Conservation (phyloP, 1,140 invertebrate species). For the Charaxes varanes region DNA sequence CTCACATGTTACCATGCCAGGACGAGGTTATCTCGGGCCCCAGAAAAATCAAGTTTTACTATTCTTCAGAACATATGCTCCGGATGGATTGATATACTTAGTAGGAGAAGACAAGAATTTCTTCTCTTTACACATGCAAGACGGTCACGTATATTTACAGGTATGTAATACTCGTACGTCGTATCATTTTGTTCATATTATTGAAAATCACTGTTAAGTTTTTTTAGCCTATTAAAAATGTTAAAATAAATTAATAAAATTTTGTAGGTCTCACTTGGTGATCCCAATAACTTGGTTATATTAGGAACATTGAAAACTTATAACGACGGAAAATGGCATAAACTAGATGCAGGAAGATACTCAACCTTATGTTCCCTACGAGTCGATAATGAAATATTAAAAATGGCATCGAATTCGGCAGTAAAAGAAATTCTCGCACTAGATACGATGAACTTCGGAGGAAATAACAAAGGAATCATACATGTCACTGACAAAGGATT, state of each 20-base stretch:
- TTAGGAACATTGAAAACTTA: constrained; percentile 77
- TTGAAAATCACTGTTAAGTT: not conserved
- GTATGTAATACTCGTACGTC: constrained; percentile 43
- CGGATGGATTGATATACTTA: constrained; percentile 91
- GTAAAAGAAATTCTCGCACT: constrained; percentile 70
- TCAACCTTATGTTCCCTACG: constrained; percentile 79
- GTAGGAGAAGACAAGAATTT: constrained; percentile 85
- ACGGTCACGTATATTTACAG: constrained; percentile 84
- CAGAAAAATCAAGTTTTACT: constrained; percentile 55
- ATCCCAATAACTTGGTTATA: constrained; percentile 68
- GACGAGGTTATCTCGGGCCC: constrained; percentile 36
- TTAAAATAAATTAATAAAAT: constrained; percentile 5
- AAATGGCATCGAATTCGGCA: constrained; percentile 47
- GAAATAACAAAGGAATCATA: constrained; percentile 81
- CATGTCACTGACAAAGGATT: constrained; percentile 85
- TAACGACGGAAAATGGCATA: constrained; percentile 91
- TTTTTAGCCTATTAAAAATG: not conserved
- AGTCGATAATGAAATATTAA: constrained; percentile 77
- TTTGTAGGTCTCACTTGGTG: constrained; percentile 46
- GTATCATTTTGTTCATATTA: not conserved
- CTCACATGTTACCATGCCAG: constrained; percentile 50
- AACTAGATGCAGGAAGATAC: constrained; percentile 81
- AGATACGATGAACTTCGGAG: constrained; percentile 91
- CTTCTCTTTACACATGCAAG: constrained; percentile 87
- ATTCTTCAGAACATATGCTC: constrained; percentile 89